Evolutionary conservation across 1,140 invertebrate genomes (phyloP).

Genomic region (Nasonia longicornis): DNA sequence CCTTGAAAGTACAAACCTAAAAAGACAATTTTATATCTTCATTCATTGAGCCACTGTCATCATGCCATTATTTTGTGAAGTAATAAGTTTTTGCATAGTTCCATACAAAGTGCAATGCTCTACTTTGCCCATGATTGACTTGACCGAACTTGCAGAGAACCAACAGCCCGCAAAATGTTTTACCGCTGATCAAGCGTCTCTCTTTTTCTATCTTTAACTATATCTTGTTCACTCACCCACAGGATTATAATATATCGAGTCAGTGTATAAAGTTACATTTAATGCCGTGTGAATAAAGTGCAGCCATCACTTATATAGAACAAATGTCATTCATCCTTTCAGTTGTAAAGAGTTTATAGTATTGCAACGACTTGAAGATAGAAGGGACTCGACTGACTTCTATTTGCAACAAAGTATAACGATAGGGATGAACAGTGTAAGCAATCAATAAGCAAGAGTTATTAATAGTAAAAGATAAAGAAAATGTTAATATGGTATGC

Average conservation of each 20-base stretch:
- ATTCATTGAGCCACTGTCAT: neutral
- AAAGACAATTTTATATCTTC: too few relatives aligned
- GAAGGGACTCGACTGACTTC: neutral
- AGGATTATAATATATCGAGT: conserved; percentile 31
- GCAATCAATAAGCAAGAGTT: neutral
- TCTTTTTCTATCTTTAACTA: neutral
- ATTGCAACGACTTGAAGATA: neutral
- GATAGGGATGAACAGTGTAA: conserved; percentile 2
- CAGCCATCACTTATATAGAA: conserved; percentile 1
- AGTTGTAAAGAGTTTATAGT: conserved; percentile 22
- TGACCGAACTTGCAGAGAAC: neutral
- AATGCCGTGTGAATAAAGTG: conserved; percentile 40
- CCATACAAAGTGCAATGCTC: neutral
- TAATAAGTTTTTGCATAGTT: neutral
- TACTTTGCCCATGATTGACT: conserved; percentile 5
- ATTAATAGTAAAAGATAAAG: neutral
- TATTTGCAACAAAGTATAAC: neutral
- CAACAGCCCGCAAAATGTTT: neutral
- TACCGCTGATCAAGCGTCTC: conserved; percentile 8
- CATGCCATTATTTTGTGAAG: neutral
- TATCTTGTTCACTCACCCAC: conserved; percentile 5
- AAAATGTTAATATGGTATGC: neutral
- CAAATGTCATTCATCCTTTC: conserved; percentile 16
- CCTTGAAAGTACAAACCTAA: neutral
- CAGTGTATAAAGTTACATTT: conserved; percentile 38